These are phyloP conservation scores for Drosophila hamatofila DNA, from an alignment of 2,888 invertebrate species.

Conservation along the genomic window DNA sequence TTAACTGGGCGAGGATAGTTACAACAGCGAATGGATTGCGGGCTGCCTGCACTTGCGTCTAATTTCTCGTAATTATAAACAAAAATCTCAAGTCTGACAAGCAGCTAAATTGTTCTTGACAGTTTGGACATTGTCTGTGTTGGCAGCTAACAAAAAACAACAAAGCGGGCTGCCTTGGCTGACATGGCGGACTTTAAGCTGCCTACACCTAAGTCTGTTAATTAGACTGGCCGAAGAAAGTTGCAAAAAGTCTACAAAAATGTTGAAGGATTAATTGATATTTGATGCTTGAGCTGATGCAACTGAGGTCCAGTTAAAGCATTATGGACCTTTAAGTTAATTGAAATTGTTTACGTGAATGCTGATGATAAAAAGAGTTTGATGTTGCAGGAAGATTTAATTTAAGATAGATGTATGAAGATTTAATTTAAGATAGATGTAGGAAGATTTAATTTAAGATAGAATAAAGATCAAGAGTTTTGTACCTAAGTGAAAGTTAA, in stretches of 20 bases:
- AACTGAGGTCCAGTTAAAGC: not conserved
- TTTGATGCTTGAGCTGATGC: not conserved
- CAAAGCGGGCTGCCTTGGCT: not conserved
- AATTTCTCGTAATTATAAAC: constrained; percentile 21
- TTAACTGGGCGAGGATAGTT: constrained; percentile 25
- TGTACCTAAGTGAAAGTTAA: no score
- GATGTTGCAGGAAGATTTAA: no score
- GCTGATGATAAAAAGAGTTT: no score
- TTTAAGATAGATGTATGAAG: no score
- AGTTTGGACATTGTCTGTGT: constrained; percentile 12
- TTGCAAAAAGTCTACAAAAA: not conserved
- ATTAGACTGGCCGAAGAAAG: not conserved
- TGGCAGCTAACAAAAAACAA: not conserved
- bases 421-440: no score
- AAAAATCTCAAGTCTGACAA: constrained; percentile 17
- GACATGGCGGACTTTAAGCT: not conserved
- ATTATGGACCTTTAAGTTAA: not conserved
- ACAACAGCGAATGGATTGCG: not conserved
- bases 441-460: no score
- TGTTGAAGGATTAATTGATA: not conserved
- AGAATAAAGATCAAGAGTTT: no score
- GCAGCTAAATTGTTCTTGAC: constrained; percentile 15
- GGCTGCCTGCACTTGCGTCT: constrained; percentile 6
- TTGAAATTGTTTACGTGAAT: not conserved
- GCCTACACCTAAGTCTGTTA: not conserved